These are phyloP conservation scores for Callipepla californica DNA, from an alignment of 2,113 vertebrate genomes.

Conservation along the genomic window DNA sequence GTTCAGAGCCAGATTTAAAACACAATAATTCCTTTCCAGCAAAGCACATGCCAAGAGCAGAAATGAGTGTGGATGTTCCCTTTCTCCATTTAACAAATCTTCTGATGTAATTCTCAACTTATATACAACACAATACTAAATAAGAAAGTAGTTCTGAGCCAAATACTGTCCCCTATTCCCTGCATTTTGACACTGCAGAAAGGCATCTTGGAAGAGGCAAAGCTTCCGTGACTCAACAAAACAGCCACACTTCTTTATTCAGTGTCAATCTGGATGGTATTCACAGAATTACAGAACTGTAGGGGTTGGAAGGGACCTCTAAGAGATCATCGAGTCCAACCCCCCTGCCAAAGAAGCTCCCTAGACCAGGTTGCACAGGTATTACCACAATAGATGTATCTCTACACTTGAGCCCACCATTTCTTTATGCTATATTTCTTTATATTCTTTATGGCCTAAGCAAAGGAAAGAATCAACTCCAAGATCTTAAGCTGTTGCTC, in stretches of 20 bases:
- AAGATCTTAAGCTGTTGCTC: neutral
- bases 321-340: no score
- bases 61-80: neutral
- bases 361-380: no score
- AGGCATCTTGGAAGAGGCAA: neutral
- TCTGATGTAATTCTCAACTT: neutral
- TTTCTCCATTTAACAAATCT: neutral
- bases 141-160: neutral
- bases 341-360: no score
- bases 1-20: neutral
- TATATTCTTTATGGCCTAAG: neutral
- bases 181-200: neutral
- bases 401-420: neutral
- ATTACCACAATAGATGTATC: neutral
- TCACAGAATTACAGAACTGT: no score
- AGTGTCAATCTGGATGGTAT: neutral
- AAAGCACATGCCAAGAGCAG: neutral
- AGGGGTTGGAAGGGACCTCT: no score
- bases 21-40: neutral
- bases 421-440: neutral
- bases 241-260: neutral
- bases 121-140: neutral
- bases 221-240: neutral
- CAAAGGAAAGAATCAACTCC: neutral
- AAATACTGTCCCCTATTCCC: neutral